Evolutionary conservation across 2,113 vertebrate genomes (phyloP).

Genomic region (Tretioscincus oriximinensis): DNA sequence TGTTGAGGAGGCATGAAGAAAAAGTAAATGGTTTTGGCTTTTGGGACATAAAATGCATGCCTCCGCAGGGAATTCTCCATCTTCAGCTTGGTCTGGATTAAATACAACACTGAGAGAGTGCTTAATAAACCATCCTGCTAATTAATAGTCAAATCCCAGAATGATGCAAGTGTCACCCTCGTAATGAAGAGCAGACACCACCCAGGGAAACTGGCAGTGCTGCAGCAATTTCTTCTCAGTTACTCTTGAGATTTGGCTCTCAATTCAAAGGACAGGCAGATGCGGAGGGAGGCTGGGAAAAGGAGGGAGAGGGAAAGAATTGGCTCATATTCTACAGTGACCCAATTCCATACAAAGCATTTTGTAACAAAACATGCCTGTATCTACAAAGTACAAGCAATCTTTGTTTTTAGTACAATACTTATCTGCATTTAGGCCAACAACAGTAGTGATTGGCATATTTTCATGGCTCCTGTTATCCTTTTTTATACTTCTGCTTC

Average conservation of each 20-base stretch:
- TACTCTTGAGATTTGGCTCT: constrained; percentile 70
- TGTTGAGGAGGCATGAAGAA: rapidly evolving
- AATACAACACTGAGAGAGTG: constrained; percentile 19
- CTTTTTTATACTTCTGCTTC: constrained; percentile 59
- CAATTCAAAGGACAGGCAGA: constrained; percentile 69
- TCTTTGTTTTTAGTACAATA: constrained; percentile 71
- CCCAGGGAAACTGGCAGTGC: constrained; percentile 30
- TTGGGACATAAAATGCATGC: constrained; percentile 6
- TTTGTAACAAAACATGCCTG: constrained; percentile 69
- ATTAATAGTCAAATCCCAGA: constrained; percentile 50
- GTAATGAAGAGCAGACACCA: constrained; percentile 57
- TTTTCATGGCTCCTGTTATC: constrained; percentile 66
- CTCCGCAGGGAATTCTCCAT: constrained; percentile 1
- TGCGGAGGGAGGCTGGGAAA: constrained; percentile 48
- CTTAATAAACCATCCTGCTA: constrained; percentile 51
- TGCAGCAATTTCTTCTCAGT: constrained; percentile 49
- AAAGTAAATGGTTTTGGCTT: not conserved
- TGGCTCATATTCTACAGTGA: constrained; percentile 68
- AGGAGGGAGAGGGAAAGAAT: constrained; percentile 7
- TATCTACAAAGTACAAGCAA: constrained; percentile 73
- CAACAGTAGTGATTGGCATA: constrained; percentile 60
- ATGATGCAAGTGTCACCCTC: not conserved
- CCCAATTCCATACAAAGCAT: constrained; percentile 74
- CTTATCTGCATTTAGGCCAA: constrained; percentile 71
- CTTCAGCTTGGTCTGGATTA: constrained; percentile 5